Evolutionary conservation across 1,140 invertebrate species (phyloP).

Genomic region (Lamellibrachia luymesi): DNA sequence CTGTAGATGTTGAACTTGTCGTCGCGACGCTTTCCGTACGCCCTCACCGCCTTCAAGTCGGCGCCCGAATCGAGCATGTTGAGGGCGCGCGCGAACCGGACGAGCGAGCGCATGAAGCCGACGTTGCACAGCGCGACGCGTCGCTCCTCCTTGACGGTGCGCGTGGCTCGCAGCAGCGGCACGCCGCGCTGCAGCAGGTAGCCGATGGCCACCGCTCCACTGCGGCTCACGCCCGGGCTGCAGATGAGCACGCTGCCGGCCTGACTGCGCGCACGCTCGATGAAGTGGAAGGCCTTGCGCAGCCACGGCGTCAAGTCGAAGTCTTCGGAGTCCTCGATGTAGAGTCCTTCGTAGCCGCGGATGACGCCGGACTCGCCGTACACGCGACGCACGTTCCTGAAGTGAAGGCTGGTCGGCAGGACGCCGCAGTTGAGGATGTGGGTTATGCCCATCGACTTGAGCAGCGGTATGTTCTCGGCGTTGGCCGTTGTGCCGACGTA

Average conservation of each 20-base stretch:
- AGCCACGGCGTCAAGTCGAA: neutral
- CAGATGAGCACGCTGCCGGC: constrained; percentile 14
- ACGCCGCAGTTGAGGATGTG: constrained; percentile 17
- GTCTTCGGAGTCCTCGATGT: constrained; percentile 5
- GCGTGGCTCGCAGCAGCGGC: neutral
- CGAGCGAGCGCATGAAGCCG: constrained; percentile 12
- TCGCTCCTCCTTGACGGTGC: constrained; percentile 3
- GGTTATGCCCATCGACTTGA: neutral
- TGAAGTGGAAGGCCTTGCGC: constrained; percentile 6
- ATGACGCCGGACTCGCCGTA: neutral
- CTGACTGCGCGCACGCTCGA: constrained; percentile 15
- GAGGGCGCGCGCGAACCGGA: neutral
- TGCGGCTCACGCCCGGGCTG: constrained; percentile 8
- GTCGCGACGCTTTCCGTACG: neutral
- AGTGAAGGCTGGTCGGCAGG: neutral
- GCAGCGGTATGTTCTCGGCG: constrained; percentile 13
- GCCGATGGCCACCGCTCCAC: neutral
- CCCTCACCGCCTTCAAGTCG: neutral
- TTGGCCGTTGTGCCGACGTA: constrained; percentile 18
- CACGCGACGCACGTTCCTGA: neutral
- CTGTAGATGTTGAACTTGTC: constrained; percentile 4
- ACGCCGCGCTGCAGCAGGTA: neutral
- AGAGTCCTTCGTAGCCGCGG: constrained; percentile 2
- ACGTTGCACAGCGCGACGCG: neutral
- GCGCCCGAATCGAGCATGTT: constrained; percentile 6